phyloP scores from a whole-genome alignment of 92 coral and sea anemone species.

The Pocillopora grandis region DNA sequence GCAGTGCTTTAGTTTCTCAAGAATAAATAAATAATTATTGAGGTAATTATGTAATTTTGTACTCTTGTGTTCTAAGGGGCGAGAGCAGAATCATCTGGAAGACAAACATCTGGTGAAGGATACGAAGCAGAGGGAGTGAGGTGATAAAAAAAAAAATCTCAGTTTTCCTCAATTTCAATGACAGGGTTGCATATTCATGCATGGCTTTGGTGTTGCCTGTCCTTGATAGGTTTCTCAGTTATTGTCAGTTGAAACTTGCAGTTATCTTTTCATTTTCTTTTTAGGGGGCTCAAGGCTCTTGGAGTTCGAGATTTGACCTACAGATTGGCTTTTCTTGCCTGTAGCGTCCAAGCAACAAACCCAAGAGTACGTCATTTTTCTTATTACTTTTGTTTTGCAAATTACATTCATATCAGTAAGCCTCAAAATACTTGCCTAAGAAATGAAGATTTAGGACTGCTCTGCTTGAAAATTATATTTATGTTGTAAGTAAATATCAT shows the following conservation, averaged over 20 bases:
- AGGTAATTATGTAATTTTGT: not conserved
- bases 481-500: too few species aligned
- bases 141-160: conserved; percentile 32
- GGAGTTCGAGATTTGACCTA: conserved; percentile 97
- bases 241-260: not conserved
- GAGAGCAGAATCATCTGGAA: conserved; percentile 89
- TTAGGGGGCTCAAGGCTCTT: conserved; percentile 97
- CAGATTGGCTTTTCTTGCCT: conserved; percentile 93
- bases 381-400: not conserved
- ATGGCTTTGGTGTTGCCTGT: not conserved
- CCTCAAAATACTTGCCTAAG: too few species aligned
- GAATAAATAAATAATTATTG: not conserved
- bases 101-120: conserved; percentile 93
- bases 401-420: not conserved
- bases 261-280: not conserved
- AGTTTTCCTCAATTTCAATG: too few species aligned
- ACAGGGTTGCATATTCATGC: too few species aligned
- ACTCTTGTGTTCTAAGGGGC: conserved; percentile 53
- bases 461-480: too few species aligned
- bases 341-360: conserved; percentile 95
- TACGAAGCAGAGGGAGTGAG: conserved; percentile 95
- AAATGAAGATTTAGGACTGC: too few species aligned
- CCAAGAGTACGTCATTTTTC: conserved; percentile 73
- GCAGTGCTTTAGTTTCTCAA: too few species aligned
- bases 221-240: not conserved